Base-by-base conservation (phyloP, 2,888 invertebrate species). In the Clostera curtula region DNA sequence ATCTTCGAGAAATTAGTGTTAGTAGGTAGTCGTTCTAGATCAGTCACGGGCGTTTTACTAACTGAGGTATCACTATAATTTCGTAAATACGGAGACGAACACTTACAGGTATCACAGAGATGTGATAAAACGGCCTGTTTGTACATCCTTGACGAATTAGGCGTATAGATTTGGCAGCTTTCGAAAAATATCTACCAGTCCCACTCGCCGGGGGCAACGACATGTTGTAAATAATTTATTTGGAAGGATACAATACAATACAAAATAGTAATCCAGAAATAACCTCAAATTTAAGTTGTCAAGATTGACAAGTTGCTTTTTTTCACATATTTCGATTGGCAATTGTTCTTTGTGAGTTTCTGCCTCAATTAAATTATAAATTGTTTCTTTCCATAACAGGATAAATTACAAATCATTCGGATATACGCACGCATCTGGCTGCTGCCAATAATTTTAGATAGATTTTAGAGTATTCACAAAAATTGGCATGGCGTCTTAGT, bases 81-180 rank as follows among this genome's bases (percentile, higher is more conserved):
- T n/a, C n/a, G n/a, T n/a, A n/a, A n/a, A n/a, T n/a, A n/a, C n/a
- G n/a, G n/a, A n/a, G n/a, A 8, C 0, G 5, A 2, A 24, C 29
- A 71, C 85, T 86, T 86, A 93, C 95, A 62, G 91, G 89, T 58
- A 90, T 91, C 24, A 97, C 93, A 42, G 96, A 94, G 43, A 98
- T 92, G 57, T 97, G 97, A 67, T 86, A 98, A 68, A 98, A 98
- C 0, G 97, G 97, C 36, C 98, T 87, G 63, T 98, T 98, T 0
- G 94, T 87, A 61, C 98, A 98, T 27, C 98, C 98, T 56, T 92
- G 88, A 17, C 90, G 86, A 4, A 90, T 88, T 27, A 97, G 84
- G 38, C 96, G 87, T 38, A 97, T 95, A 10, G 88, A 83, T 86
- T 92, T 92, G 0, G 86, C 84, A 1, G 89, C 86, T 37, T 53